Evolutionary conservation across 64 coral and sea anemone genomes (phyloP).

Genomic region (Astreopora myriophthalma): DNA sequence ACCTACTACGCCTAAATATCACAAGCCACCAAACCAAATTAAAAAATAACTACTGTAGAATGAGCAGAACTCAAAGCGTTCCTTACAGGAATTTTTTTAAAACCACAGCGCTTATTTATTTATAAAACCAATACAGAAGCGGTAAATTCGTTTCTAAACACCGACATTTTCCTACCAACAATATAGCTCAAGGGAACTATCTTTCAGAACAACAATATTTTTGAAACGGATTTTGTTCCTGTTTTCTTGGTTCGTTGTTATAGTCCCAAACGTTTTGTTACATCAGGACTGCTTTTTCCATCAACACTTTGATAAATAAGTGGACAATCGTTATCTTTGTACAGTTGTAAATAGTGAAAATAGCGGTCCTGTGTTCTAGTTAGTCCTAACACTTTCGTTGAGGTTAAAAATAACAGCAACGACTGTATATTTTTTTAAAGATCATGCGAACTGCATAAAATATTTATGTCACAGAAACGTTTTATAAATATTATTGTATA

Average conservation of each 20-base stretch:
- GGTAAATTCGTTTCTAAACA: slow-evolving; percentile 22
- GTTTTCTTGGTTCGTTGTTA: not conserved
- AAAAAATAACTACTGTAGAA: slow-evolving; percentile 63
- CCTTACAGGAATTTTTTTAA: slow-evolving; percentile 15
- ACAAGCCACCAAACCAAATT: slow-evolving; percentile 14
- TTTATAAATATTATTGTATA: slow-evolving; percentile 60
- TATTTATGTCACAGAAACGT: slow-evolving; percentile 49
- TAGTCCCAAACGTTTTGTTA: slow-evolving; percentile 2
- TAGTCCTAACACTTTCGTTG: slow-evolving; percentile 25
- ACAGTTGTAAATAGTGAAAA: slow-evolving; percentile 42
- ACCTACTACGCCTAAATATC: slow-evolving; percentile 95
- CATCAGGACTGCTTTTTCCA: slow-evolving; percentile 5
- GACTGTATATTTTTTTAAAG: slow-evolving; percentile 45
- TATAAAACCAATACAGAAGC: slow-evolving; percentile 17
- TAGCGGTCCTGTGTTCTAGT: slow-evolving; percentile 10
- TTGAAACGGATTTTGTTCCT: not conserved
- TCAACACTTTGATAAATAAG: not conserved
- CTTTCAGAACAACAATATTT: not conserved
- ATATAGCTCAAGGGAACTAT: not conserved
- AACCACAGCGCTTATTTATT: slow-evolving; percentile 38
- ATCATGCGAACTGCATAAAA: slow-evolving; percentile 44
- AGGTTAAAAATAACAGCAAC: not conserved
- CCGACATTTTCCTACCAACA: not conserved
- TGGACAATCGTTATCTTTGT: not conserved
- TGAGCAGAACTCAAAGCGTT: slow-evolving; percentile 14